A percentile compares a stretch with the other conserved stretches of the same genome.
These are phyloP conservation scores for Cephalopachus bancanus DNA, from an alignment of 2,797 vertebrate genomes.

Conservation along the genomic window DNA sequence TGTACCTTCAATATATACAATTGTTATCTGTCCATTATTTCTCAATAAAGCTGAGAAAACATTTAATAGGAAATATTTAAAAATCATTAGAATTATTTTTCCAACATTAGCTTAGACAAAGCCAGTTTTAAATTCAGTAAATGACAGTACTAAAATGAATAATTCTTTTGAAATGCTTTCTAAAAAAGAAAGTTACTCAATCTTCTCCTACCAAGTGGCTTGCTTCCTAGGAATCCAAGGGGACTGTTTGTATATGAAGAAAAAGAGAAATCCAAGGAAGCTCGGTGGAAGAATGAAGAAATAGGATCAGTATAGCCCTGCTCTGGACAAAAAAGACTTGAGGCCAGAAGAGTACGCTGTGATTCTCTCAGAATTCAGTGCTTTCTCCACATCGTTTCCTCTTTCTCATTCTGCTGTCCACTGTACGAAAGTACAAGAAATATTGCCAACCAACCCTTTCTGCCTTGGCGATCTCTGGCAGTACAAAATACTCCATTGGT, in stretches of 20 bases:
- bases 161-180: slow-evolving; percentile 1
- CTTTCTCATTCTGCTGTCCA: too few species aligned
- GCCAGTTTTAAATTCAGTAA: background rate
- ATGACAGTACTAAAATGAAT: background rate
- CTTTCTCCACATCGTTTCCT: background rate
- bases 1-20: background rate
- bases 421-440: background rate
- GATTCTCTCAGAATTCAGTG: background rate
- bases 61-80: background rate
- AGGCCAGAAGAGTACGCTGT: background rate
- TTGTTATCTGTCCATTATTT: background rate
- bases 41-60: background rate
- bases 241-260: background rate
- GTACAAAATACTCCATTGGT: background rate
- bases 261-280: background rate
- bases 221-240: background rate
- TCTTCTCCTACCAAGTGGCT: background rate
- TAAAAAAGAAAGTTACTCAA: background rate
- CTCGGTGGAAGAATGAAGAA: background rate
- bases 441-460: background rate
- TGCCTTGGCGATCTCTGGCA: background rate
- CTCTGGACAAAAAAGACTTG: background rate
- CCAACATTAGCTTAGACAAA: background rate
- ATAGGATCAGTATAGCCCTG: background rate
- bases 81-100: background rate